A percentile compares a stretch with the other conserved stretches of the same genome.
These are phyloP conservation scores for Cataglyphis altisquamis DNA, from an alignment of 2,888 invertebrate genomes.

Conservation along the genomic window DNA sequence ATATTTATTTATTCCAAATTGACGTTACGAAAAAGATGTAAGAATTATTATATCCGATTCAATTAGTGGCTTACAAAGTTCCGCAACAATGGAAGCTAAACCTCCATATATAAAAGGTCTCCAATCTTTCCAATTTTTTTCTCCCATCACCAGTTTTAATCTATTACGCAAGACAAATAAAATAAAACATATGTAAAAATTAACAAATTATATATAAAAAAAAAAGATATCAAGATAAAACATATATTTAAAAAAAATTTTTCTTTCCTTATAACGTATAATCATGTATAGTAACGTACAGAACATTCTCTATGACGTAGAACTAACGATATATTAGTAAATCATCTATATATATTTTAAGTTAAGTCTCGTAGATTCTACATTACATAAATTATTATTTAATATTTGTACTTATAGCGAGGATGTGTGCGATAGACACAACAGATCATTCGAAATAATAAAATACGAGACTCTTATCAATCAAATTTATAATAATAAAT, in stretches of 20 bases:
- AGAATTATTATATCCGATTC: constrained; percentile 50
- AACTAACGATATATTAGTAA: background rate
- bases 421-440: background rate
- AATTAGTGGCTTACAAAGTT: constrained; percentile 90
- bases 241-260: background rate
- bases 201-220: background rate
- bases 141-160: constrained; percentile 89
- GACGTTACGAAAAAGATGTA: constrained; percentile 13
- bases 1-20: background rate
- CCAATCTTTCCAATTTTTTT: constrained; percentile 96
- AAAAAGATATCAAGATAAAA: background rate
- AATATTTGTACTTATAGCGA: background rate
- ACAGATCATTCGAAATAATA: background rate
- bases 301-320: background rate
- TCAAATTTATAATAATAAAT: background rate
- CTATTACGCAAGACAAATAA: background rate
- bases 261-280: background rate
- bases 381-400: background rate
- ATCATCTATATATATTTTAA: background rate
- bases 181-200: background rate
- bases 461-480: background rate
- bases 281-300: background rate
- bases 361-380: background rate
- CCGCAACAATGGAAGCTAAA: constrained; percentile 96
- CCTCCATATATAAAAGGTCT: constrained; percentile 98